Base-by-base conservation (phyloP, 2,113 vertebrate genomes). In the Rhea americana region DNA sequence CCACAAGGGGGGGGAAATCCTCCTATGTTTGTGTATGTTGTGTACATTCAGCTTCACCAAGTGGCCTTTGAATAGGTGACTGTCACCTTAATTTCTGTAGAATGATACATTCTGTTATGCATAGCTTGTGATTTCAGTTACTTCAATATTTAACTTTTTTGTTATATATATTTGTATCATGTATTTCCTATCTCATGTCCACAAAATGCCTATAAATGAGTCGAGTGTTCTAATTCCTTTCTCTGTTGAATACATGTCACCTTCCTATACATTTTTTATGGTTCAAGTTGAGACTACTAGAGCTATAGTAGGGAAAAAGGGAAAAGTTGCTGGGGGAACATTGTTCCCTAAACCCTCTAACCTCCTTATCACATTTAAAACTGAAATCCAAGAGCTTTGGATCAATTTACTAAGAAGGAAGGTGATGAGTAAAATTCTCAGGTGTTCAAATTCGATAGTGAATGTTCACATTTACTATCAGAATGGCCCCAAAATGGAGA, bases 61-160 rank as follows among this genome's bases (percentile, higher is more conserved):
- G 76, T 56, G 26, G 13, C 78, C 59, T 93, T 73, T 85, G 53
- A 87, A 63, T 37, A 43, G 11, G 11, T 5, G 8, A 7, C 7
- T 22, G 37, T 47, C 32, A 59, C 35, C 45, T 80, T 89, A 71
- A 87, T 61, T 92, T 90, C 53, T 89, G 70, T 19, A 91, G 41
- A 80, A 50, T 28, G 20, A 16, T 22, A 13, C 3, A 8, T 87
- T 67, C 39, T 55, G 4, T 71, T 82, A 51, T 13, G 55, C 20
- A 18, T 13, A 55, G 37, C 12, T 70, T 1, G 0, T 39, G 4
- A 48, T 58, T 74, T 80, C 37, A 39, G 8, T 68, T 51, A 48
- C 25, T 63, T 67, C 5, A 43, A 5, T 41, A 22, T 65, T 72
- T 88, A 39, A 3, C 41, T 51, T 45, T 66, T 50, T 53, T 16